Conservation (phyloP, 1,140 invertebrate species). For the Aphidius gifuensis region DNA sequence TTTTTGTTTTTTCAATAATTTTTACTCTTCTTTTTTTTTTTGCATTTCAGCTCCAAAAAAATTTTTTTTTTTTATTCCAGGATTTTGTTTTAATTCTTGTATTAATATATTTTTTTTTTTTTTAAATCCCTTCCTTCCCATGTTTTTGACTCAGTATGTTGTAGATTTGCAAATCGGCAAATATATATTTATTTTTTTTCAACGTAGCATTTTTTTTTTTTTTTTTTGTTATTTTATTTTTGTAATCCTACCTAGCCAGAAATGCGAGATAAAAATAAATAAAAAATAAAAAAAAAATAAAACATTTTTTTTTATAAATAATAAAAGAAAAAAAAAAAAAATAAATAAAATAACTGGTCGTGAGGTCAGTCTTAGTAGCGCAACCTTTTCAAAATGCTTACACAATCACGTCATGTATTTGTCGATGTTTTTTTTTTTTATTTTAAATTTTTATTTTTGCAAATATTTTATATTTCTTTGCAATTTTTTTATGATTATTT, state of each 20-base stretch:
- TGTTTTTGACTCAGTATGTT: slow-evolving; percentile 14
- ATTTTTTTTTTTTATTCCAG: slow-evolving; percentile 33
- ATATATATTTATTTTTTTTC: background rate
- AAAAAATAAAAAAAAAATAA: background rate
- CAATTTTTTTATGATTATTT: background rate
- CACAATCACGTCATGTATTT: slow-evolving; percentile 24
- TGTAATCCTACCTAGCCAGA: slow-evolving; percentile 19
- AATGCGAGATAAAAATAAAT: slow-evolving; percentile 16
- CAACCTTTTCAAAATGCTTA: slow-evolving; percentile 25
- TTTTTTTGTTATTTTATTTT: background rate
- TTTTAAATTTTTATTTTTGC: slow-evolving; percentile 14
- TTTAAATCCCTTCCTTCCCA: slow-evolving; percentile 26
- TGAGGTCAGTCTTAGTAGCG: slow-evolving; percentile 21
- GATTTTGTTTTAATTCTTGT: slow-evolving; percentile 17
- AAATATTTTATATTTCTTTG: slow-evolving; percentile 7
- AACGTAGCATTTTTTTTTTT: background rate
- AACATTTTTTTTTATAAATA: slow-evolving; percentile 5
- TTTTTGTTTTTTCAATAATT: slow-evolving; percentile 30
- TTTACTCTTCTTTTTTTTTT: background rate
- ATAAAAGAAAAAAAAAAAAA: slow-evolving; percentile 12
- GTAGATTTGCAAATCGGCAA: background rate
- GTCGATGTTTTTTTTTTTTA: slow-evolving; percentile 17
- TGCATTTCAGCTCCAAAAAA: slow-evolving; percentile 28
- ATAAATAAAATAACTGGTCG: slow-evolving; percentile 17
- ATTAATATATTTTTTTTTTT: slow-evolving; percentile 11